Percentiles rank a stretch among this genome's conserved stretches.
Conservation (phyloP, 1,140 invertebrate genomes). For the Maconellicoccus hirsutus region DNA sequence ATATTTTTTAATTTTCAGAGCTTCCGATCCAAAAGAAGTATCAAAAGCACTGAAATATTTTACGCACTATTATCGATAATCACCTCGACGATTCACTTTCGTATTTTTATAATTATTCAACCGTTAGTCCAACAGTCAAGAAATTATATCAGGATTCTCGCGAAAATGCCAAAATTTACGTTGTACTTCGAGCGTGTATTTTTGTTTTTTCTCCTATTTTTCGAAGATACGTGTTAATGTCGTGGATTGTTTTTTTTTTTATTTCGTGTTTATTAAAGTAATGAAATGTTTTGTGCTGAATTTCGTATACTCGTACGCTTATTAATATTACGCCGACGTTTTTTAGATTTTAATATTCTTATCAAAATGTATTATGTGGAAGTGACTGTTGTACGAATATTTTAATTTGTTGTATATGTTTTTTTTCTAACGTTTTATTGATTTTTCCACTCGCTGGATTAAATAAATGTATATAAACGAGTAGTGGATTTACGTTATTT, state of each 20-base stretch:
- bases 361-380: not conserved
- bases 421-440: not conserved
- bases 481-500: too few species aligned
- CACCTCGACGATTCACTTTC: not conserved
- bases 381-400: not conserved
- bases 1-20: not conserved
- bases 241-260: not conserved
- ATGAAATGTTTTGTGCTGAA: not conserved
- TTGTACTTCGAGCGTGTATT: too few species aligned
- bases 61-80: not conserved
- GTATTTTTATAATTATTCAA: not conserved
- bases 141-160: too few species aligned
- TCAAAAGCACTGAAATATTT: conserved; percentile 10
- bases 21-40: not conserved
- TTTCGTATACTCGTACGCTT: conserved; percentile 18
- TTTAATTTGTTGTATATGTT: conserved; percentile 1
- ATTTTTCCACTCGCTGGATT: too few species aligned
- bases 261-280: not conserved
- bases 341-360: not conserved
- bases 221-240: too few species aligned
- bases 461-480: too few species aligned
- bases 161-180: too few species aligned
- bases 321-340: not conserved
- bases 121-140: too few species aligned
- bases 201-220: too few species aligned